Evolutionary conservation across 2,888 invertebrate species (phyloP).

Genomic region (Drosophila mimetica): DNA sequence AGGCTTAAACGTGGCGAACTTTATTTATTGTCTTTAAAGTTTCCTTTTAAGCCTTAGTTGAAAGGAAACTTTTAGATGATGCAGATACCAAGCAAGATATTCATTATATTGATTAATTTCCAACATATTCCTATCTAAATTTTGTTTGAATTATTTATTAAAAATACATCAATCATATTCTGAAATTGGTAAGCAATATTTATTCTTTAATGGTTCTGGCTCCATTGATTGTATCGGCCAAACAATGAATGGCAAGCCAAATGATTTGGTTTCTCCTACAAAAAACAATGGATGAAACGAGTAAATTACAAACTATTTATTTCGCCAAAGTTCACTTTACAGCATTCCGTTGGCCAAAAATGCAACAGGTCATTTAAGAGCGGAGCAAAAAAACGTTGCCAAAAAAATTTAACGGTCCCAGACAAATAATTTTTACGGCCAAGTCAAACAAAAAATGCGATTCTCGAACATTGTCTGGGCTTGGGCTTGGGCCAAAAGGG

Average conservation of each 20-base stretch:
- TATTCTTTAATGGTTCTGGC: too few species aligned
- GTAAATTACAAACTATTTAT: slow-evolving; percentile 34
- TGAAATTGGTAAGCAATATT: too few species aligned
- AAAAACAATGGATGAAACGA: slow-evolving; percentile 11
- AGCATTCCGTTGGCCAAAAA: slow-evolving; percentile 21
- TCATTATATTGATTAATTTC: background rate
- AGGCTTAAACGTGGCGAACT: background rate
- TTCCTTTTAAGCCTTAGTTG: background rate
- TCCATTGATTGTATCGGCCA: too few species aligned
- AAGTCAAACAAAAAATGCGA: slow-evolving; percentile 23
- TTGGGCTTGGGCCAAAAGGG: slow-evolving; percentile 31
- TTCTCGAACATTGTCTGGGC: slow-evolving; percentile 21
- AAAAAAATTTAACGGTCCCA: slow-evolving; percentile 16
- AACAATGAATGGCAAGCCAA: background rate
- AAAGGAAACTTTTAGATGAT: too few species aligned
- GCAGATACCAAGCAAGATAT: background rate
- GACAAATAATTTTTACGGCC: slow-evolving; percentile 35
- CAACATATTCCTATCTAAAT: too few species aligned
- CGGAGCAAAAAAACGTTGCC: slow-evolving; percentile 1
- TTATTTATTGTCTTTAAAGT: slow-evolving; percentile 1
- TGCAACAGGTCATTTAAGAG: slow-evolving; percentile 15
- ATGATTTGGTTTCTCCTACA: background rate
- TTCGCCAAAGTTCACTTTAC: slow-evolving; percentile 35
- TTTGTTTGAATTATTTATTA: too few species aligned
- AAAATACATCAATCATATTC: too few species aligned